Conservation (phyloP, 2,888 invertebrate genomes). For the Synanthedon andrenaeformis region DNA sequence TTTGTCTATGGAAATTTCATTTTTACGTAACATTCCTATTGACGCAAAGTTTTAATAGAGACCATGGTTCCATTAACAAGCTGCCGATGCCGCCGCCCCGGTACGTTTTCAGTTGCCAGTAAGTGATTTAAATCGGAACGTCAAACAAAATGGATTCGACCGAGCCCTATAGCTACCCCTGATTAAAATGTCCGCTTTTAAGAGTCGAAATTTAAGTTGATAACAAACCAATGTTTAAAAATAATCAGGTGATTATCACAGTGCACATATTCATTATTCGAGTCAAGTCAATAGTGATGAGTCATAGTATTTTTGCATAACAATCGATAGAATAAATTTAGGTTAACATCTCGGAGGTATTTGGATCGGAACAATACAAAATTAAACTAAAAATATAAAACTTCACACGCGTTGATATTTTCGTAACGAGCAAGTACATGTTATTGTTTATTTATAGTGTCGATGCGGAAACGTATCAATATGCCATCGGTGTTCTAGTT, state of each 20-base stretch:
- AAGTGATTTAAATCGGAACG: constrained; percentile 6
- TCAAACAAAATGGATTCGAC: constrained; percentile 15
- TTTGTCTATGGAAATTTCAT: background rate
- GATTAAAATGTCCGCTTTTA: constrained; percentile 63
- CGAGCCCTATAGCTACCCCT: constrained; percentile 16
- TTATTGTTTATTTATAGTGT: constrained; percentile 61
- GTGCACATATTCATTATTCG: constrained; percentile 21
- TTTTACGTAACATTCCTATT: background rate
- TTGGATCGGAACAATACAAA: constrained; percentile 45
- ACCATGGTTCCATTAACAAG: background rate
- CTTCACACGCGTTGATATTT: constrained; percentile 34
- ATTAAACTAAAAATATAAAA: constrained; percentile 40
- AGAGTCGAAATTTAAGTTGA: constrained; percentile 47
- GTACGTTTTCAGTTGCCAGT: background rate
- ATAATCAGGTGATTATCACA: constrained; percentile 50
- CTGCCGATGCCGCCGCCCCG: too few species aligned
- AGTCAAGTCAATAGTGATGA: constrained; percentile 35
- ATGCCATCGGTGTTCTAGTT: constrained; percentile 56
- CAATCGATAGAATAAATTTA: constrained; percentile 68
- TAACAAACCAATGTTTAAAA: constrained; percentile 30
- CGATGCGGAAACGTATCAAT: constrained; percentile 56
- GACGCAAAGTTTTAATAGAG: background rate
- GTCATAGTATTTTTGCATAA: constrained; percentile 66
- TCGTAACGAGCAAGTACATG: constrained; percentile 38
- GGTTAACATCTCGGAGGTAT: constrained; percentile 62